A percentile compares a stretch with the other conserved stretches of the same genome.
phyloP scores from a whole-genome alignment of 2,113 vertebrate genomes.

The Etheostoma cragini region DNA sequence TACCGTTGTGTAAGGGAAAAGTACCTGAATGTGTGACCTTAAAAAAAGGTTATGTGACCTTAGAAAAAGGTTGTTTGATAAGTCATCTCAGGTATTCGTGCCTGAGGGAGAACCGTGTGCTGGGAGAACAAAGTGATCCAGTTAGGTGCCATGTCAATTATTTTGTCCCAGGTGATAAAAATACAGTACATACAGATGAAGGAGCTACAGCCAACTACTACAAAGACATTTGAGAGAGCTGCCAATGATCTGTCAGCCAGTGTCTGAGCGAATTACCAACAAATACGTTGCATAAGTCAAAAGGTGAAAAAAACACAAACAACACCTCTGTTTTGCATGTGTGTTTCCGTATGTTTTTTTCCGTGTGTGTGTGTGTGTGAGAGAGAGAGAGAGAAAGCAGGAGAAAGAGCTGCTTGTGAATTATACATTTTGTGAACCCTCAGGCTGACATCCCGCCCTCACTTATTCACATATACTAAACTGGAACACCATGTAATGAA shows the following conservation, averaged over 20 bases:
- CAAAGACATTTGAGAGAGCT: constrained; percentile 27
- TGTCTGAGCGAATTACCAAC: constrained; percentile 27
- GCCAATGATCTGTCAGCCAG: constrained; percentile 40
- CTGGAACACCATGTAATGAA: background rate
- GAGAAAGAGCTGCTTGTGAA: background rate
- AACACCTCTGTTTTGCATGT: constrained; percentile 7
- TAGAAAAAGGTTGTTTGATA: constrained; percentile 1
- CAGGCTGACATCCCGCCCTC: background rate
- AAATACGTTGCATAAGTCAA: constrained; percentile 24
- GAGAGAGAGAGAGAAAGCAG: background rate
- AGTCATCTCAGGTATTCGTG: constrained; percentile 43
- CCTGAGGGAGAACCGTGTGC: constrained; percentile 35
- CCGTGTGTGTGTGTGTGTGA: background rate
- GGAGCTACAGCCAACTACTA: constrained; percentile 37
- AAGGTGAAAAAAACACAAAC: constrained; percentile 3
- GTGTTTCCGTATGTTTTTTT: background rate
- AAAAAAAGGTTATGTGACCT: constrained; percentile 5
- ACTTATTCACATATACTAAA: background rate
- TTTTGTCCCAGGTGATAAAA: constrained; percentile 43
- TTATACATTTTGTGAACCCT: constrained; percentile 2
- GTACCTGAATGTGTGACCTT: background rate
- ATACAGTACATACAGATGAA: constrained; percentile 7
- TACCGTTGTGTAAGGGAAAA: background rate
- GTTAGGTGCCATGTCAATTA: constrained; percentile 46
- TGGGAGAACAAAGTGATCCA: constrained; percentile 59